Evolutionary conservation across 2,113 vertebrate species (phyloP), one percentile per base, ranked within the genome.

Genomic region (Taurulus bubalis): DNA sequence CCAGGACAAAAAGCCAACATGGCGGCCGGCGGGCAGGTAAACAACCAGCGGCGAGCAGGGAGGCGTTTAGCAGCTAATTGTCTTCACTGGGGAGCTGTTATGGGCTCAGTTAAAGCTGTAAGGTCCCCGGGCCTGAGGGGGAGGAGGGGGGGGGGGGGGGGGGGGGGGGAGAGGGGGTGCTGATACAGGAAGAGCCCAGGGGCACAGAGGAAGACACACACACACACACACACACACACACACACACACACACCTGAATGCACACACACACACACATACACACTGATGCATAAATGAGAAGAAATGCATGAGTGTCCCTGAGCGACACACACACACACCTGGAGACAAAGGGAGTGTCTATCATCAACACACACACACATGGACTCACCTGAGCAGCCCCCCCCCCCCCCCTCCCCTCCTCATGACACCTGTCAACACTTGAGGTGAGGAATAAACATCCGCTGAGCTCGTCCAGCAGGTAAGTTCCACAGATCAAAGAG

Each of bases 111-210:
- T 93, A 73, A 88, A 87, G 89, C 83, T 88, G 90, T 80, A 88
- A 92, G 86, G 77, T 84, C 89, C 85, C 83, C 65, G 68, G 83
- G 84, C 85, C 92, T 81, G 85, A 82, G 72, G 87, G 73, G 9
- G 24, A 3, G 30, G 30, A 4, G 30, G 30, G 30, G 30, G 34
- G 34, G 28, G 85, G 81, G 72, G 87, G 71, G 4, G 28, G 85
- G 83, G 72, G 28, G 85, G 83, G 72, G 87, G 73, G 11, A 15
- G 85, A 82, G 72, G 87, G 73, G 4, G 15, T 63, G 49, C 91
- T 77, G 89, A 77, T 89, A 91, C 95, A 95, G 94, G 95, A 95
- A 95, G 91, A 92, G 93, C 95, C 94, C 70, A 56, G 80, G 93
- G 94, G 86, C 90, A 80, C 30, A 12, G 77, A 68, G 75, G 67